These are phyloP conservation scores for Tragelaphus imberbis DNA, from an alignment of 2,113 vertebrate genomes.

Conservation along the genomic window DNA sequence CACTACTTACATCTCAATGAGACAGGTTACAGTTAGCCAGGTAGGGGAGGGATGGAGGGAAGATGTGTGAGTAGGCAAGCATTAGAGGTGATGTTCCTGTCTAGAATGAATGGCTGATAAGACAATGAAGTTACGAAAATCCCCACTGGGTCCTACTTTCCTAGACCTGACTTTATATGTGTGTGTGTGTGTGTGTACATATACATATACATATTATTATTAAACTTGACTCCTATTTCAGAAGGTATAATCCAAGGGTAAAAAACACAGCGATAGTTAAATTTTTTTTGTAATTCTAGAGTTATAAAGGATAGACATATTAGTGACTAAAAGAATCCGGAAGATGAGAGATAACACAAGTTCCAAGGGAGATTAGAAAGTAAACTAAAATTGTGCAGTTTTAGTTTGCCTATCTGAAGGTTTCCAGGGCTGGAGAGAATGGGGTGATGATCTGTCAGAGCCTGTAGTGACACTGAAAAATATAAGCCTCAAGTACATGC, in stretches of 20 bases:
- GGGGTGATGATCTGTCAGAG: background rate
- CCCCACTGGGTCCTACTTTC: background rate
- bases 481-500: background rate
- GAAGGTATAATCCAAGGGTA: background rate
- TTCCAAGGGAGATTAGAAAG: background rate
- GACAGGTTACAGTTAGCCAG: background rate
- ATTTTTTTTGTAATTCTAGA: background rate
- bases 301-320: background rate
- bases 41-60: background rate
- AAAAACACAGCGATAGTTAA: background rate
- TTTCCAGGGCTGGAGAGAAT: background rate
- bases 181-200: background rate
- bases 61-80: background rate
- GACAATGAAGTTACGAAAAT: background rate
- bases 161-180: background rate
- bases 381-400: background rate
- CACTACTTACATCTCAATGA: background rate
- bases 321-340: background rate
- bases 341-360: background rate
- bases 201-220: background rate
- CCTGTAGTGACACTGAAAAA: background rate
- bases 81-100: background rate
- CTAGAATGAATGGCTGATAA: background rate
- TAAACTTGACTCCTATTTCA: background rate
- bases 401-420: background rate